Evolutionary conservation across 2,113 vertebrate genomes (phyloP), one percentile per base, ranked within the genome.

Genomic region (Dasyurus viverrinus): DNA sequence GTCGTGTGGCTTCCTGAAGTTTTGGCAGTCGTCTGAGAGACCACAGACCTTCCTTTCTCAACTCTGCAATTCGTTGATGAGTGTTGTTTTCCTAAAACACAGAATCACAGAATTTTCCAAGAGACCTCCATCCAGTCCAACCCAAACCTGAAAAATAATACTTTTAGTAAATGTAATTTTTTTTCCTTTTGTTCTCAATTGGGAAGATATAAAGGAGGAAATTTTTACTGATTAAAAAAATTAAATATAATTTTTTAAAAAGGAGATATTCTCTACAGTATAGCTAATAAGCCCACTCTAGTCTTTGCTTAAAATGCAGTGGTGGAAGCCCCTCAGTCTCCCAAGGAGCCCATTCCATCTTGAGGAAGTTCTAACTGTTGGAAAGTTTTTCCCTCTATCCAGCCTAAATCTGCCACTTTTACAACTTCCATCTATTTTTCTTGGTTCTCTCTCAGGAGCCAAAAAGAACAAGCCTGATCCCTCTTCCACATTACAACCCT

Each of bases 11-110:
- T 95, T 99, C 99, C 94, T 99, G 98, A n/a, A 99, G 99, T 94
- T 99, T 99, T 47, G 99, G 99, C 26, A 99, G 98, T 47, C 99
- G 97, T 96, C 99, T 99, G 68, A 99, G 98, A 3, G 99, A 99
- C 99, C 99, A 99, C 47, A 99, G 98, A 53, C 99, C 99, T 97
- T 99, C 99, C 95, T 99, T 99, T 93, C 99, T 98, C 89, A 99
- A 97, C 76, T 99, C 99, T 53, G 99, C 99, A 95, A 99, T 99
- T 90, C 99, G 98, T 89, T 99, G 99, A 96, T 99, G 99, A 95
- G 99, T 99, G 94, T 99, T 99, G 97, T 98, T 99, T 98, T 99
- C 99, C 99, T 99, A 55, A 26, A 91, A 50, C 53, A 89, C n/a
- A 92, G 27, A 68, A 90, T 48, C 68, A 42, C n/a, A 84, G n/a